Evolutionary conservation across 53 echinoderm and acorn worm genomes (phyloP).

Genomic region (Patiria pectinifera): DNA sequence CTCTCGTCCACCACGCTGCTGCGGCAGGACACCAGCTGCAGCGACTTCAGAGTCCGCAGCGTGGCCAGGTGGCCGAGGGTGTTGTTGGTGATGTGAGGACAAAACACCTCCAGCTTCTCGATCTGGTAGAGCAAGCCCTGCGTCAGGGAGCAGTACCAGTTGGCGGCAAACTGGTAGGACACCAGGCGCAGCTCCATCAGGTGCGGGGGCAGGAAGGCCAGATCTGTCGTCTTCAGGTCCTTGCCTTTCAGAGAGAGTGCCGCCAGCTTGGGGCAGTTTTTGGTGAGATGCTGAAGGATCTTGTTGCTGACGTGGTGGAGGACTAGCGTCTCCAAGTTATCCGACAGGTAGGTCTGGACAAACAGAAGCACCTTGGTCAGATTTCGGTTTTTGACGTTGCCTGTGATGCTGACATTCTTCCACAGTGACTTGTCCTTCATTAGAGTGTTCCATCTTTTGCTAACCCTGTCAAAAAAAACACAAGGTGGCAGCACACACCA

Average conservation of each 20-base stretch:
- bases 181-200: conserved; percentile 41
- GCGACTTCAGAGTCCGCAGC: conserved; percentile 37
- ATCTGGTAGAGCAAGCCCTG: conserved; percentile 54
- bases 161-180: conserved; percentile 37
- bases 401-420: conserved; percentile 17
- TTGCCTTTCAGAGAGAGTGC: conserved; percentile 35
- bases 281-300: conserved; percentile 30
- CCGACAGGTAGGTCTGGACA: conserved; percentile 45
- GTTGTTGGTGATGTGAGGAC: conserved; percentile 52
- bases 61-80: conserved; percentile 52
- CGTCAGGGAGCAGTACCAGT: conserved; percentile 56
- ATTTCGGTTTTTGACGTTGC: conserved; percentile 9
- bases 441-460: conserved; percentile 18
- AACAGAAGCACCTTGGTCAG: conserved; percentile 32
- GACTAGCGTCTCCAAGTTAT: conserved; percentile 37
- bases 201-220: conserved; percentile 24
- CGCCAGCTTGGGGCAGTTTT: conserved; percentile 38
- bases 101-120: conserved; percentile 46
- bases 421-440: conserved; percentile 55
- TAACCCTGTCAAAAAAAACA: conserved; percentile 7
- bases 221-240: conserved; percentile 32
- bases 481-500: background rate
- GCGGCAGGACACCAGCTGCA: conserved; percentile 46
- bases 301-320: conserved; percentile 34
- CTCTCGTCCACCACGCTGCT: conserved; percentile 39